Evolutionary conservation across 2,113 vertebrate species (phyloP), one percentile per base, ranked within the genome.

Genomic region (Alligator mississippiensis): DNA sequence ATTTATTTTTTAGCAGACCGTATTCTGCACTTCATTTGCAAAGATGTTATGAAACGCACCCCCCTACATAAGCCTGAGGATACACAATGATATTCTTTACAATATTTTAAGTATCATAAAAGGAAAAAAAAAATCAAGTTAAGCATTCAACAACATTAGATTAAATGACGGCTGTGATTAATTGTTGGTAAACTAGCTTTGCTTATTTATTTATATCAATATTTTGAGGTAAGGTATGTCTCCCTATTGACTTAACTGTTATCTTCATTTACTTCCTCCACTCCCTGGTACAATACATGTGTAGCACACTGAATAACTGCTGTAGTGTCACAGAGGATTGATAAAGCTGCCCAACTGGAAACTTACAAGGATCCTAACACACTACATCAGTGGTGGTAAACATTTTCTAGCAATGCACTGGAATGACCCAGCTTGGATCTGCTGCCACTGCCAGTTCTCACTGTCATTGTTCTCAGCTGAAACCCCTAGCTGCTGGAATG

Each of bases 101-200:
- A 54, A 77, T 63, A 62, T 64, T 86, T 64, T 58, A 4, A 77
- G 82, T 78, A 93, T 82, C 57, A 54, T 21, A 90, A 74, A 1
- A 83, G 17, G 21, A 7, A 8, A 47, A 9, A 82, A 74, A 14
- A 0, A 0, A 47, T 28, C 14, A 80, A 80, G 19, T 0, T 72
- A 76, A 84, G 17, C 3, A 7, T 82, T 30, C 64, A 24, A 59
- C 22, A 77, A 22, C 1, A 18, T 80, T 38, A 84, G 3, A 68
- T 34, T 64, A 87, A 76, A 87, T 60, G 47, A 34, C 16, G 34
- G 24, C 70, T 87, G 74, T 66, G 9, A 1, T 68, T 76, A 76
- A 4, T 7, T 21, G 58, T 76, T 63, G 58, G 4, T 22, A 81
- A 84, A 94, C 86, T 22, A 47, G 2, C 18, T 80, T 89, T 90